Evolutionary conservation across 92 coral and sea anemone species (phyloP), one percentile per base, ranked within the genome.

Genomic region (Diadumene lineata): DNA sequence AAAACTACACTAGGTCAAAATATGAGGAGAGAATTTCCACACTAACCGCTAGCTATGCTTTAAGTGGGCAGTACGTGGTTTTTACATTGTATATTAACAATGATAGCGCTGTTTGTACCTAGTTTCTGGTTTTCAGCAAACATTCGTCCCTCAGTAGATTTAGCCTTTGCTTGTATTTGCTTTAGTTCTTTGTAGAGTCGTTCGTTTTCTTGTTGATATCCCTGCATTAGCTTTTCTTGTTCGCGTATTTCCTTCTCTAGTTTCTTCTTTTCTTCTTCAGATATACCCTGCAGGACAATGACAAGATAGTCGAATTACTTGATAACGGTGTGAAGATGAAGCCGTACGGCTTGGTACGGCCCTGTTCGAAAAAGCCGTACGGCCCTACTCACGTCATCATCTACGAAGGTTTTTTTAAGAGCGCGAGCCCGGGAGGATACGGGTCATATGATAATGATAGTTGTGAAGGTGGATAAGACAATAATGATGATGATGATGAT

Each of bases 121-220:
- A 94, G 92, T 72, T 86, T 94, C 69, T 94, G 98, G 85, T 94
- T 94, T 72, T 94, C 98, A 46, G 87, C 85, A 34, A 94, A 94
- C 98, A 94, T 88, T 53, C 93, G 78, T 23, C 88, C 91, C 63
- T 94, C 96, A 21, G 79, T 85, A 0, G 94, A 77, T 77, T 94
- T 94, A 58, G 83, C 81, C 72, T 86, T 89, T 51, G 90, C 93
- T 73, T 94, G 97, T 31, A 87, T 77, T 72, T 94, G 97, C 67
- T 94, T 94, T 43, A 94, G 83, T 69, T 91, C 97, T 77, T 88
- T 81, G 72, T 92, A 94, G 24, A 94, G 86, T 22, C 97, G 82
- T 64, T 94, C 98, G 60, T 92, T 94, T 58, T 94, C 98, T 85
- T 88, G 94, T 46, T 94, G 98, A 68, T 91, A 94, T 55, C 98